phyloP scores from a whole-genome alignment of 2,888 invertebrate genomes.

The Agrypnus murinus region DNA sequence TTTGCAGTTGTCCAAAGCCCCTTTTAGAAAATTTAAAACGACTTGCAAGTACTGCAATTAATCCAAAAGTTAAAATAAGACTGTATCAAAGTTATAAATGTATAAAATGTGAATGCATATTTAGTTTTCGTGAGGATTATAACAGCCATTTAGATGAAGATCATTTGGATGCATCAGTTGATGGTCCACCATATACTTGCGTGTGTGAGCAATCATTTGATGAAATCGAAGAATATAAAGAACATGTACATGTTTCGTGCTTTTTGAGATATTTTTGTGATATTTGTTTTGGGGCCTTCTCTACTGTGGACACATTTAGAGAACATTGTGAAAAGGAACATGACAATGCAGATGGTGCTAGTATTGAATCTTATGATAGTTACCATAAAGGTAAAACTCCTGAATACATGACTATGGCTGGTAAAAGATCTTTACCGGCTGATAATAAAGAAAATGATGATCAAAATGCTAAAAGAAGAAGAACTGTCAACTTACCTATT shows the following conservation, averaged over 20 bases:
- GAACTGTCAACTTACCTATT: constrained; percentile 27
- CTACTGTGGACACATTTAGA: constrained; percentile 65
- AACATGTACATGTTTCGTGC: constrained; percentile 65
- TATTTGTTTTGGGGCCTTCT: constrained; percentile 65
- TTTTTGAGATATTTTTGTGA: constrained; percentile 68
- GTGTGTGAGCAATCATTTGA: constrained; percentile 63
- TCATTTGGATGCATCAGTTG: constrained; percentile 58
- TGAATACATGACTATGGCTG: background rate
- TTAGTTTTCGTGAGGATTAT: constrained; percentile 67
- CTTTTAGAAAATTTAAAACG: constrained; percentile 63
- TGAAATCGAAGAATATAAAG: constrained; percentile 64
- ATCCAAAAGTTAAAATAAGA: constrained; percentile 65
- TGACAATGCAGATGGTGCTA: constrained; percentile 62
- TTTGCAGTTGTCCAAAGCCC: constrained; percentile 60
- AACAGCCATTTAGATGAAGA: constrained; percentile 66
- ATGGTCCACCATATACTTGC: constrained; percentile 60
- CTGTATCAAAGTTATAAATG: constrained; percentile 69
- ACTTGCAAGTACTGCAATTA: constrained; percentile 63
- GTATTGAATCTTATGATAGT: constrained; percentile 51
- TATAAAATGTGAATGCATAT: constrained; percentile 65
- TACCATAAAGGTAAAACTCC: constrained; percentile 55
- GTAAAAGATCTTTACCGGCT: constrained; percentile 20
- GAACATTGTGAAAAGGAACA: constrained; percentile 65
- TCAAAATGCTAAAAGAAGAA: constrained; percentile 10
- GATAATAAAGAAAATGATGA: background rate